Base-by-base conservation (phyloP, 2,888 invertebrate species). In the Cotesia congregata region DNA sequence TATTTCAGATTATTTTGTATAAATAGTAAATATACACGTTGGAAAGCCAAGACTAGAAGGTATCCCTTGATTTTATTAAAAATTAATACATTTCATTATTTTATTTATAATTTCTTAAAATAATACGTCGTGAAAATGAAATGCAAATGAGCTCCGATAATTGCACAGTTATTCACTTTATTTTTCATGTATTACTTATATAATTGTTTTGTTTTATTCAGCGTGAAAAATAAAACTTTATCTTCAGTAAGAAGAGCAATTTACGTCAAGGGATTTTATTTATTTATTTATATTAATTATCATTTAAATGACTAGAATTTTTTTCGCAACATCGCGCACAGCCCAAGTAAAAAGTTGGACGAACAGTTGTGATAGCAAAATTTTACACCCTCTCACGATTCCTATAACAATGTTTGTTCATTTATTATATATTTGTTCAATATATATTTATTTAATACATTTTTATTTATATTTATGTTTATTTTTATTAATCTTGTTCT, bases 301-400 rank as follows among this genome's bases (percentile, higher is more conserved):
- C 81, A 83, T 82, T 81, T 83, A 81, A 83, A 84, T 83, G 82
- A 82, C 81, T 80, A 83, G 82, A 81, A 82, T 75, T 81, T 50
- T 50, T 79, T 78, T 83, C 82, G 82, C 79, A 81, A 83, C 83
- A 83, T 84, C 84, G 83, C 83, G 85, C 85, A 82, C 81, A 83
- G 85, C 85, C 84, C 83, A 85, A 83, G 85, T 86, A 85, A 85
- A 85, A 86, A 86, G 86, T 85, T 85, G 85, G 84, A 86, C 85
- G 83, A 84, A 85, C 82, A 85, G 81, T 50, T 83, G 78, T 82
- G 81, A 84, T 85, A 85, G 85, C 84, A 85, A 85, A 85, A 83
- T 80, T 83, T 69, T 30, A 20, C 77, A 72, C 77, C 59, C 69
- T 75, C 72, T 65, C 76, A 71, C 60, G 39, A 6, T 17, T 38